phyloP scores from a whole-genome alignment of 2,888 invertebrate genomes.

The Tholera decimalis region DNA sequence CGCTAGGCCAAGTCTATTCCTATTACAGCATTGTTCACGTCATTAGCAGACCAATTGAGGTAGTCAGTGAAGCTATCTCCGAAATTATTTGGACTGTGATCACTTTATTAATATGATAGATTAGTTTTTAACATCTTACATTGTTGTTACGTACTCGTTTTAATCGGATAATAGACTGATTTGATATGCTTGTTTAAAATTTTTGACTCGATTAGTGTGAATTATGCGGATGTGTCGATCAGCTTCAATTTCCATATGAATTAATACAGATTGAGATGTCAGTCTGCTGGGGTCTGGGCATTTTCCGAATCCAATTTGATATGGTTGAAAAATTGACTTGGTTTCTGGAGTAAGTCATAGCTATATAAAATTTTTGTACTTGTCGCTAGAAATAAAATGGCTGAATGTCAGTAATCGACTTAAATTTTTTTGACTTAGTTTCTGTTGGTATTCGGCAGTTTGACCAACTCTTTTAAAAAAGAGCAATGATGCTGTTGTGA shows the following conservation, averaged over 20 bases:
- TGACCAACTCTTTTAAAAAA: too few species aligned
- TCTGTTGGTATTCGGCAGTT: too few species aligned
- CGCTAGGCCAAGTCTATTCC: conserved; percentile 45
- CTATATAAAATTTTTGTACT: not conserved
- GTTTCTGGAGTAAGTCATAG: too few species aligned
- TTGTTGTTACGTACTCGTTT: conserved; percentile 21
- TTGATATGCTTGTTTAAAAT: conserved; percentile 17
- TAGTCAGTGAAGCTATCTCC: conserved; percentile 38
- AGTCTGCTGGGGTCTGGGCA: not conserved
- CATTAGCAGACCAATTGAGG: conserved; percentile 44
- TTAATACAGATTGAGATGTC: conserved; percentile 21
- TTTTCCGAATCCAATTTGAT: not conserved
- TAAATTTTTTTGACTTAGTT: too few species aligned
- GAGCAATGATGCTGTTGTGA: too few species aligned
- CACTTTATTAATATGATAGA: conserved; percentile 30
- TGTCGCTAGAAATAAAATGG: too few species aligned
- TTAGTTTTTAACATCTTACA: conserved; percentile 16
- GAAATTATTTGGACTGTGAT: conserved; percentile 27
- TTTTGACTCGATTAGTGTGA: not conserved
- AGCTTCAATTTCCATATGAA: not conserved
- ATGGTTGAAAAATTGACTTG: too few species aligned
- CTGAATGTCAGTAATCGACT: too few species aligned
- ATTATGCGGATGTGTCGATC: conserved; percentile 6
- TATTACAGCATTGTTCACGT: conserved; percentile 36
- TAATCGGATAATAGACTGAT: conserved; percentile 4